Conservation (phyloP, 2,888 invertebrate genomes). For the Barypeithes pellucidus region DNA sequence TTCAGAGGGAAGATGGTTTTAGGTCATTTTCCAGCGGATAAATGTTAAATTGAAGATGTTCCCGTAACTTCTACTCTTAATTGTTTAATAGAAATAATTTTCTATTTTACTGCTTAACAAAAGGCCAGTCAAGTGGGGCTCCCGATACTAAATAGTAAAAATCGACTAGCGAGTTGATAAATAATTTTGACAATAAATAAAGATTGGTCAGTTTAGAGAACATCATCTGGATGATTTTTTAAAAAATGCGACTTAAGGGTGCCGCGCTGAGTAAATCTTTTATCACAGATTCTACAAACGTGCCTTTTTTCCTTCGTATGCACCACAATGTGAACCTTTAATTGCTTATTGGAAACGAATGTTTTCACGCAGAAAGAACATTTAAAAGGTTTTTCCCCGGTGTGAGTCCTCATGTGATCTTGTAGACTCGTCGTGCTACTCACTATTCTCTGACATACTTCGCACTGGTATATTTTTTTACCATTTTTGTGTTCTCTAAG, state of each 20-base stretch:
- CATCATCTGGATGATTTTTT: slow-evolving; percentile 45
- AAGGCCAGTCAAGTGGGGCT: too few relatives aligned
- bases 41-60: too few relatives aligned
- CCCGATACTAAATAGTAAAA: too few relatives aligned
- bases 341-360: slow-evolving; percentile 45
- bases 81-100: too few relatives aligned
- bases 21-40: too few relatives aligned
- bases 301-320: slow-evolving; percentile 50
- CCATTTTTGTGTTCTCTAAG: slow-evolving; percentile 62
- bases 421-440: slow-evolving; percentile 65
- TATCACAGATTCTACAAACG: slow-evolving; percentile 51
- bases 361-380: slow-evolving; percentile 57
- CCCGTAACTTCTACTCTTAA: too few relatives aligned
- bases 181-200: too few relatives aligned
- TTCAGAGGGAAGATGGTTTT: too few relatives aligned
- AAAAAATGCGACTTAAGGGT: slow-evolving; percentile 51
- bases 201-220: slow-evolving; percentile 20
- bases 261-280: slow-evolving; percentile 47
- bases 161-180: too few relatives aligned
- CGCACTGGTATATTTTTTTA: slow-evolving; percentile 38
- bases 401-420: slow-evolving; percentile 59
- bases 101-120: too few relatives aligned
- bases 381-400: slow-evolving; percentile 50
- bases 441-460: slow-evolving; percentile 58
- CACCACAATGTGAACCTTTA: slow-evolving; percentile 49